phyloP scores from a whole-genome alignment of 2,888 invertebrate genomes.

The Leucophora obtusa region DNA sequence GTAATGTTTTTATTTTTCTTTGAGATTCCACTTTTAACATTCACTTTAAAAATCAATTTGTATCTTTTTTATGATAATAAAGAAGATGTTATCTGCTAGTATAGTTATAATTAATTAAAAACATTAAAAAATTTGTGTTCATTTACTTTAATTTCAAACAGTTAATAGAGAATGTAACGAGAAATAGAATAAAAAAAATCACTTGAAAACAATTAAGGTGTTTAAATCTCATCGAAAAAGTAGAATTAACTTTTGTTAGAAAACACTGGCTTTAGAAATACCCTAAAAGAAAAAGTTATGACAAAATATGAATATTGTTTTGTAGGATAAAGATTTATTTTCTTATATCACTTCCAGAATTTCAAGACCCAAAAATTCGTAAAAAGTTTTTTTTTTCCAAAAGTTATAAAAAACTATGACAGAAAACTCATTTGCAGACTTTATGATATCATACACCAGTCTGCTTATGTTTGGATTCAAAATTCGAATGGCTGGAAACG shows the following conservation, averaged over 20 bases:
- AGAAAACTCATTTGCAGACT: no score
- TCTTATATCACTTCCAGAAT: no score
- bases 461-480: no score
- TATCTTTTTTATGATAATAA: slow-evolving; percentile 12
- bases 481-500: no score
- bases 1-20: background rate
- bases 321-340: no score
- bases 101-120: slow-evolving; percentile 29
- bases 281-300: no score
- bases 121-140: slow-evolving; percentile 20
- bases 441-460: no score
- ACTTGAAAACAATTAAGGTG: slow-evolving; percentile 49
- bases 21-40: background rate
- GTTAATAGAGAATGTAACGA: slow-evolving; percentile 3
- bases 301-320: no score
- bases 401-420: no score
- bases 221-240: slow-evolving; percentile 16
- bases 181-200: slow-evolving; percentile 3
- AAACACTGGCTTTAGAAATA: background rate
- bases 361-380: no score
- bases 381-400: no score
- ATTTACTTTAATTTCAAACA: slow-evolving; percentile 15
- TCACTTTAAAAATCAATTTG: slow-evolving; percentile 11
- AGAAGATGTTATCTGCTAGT: background rate
- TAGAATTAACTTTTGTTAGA: background rate